These are phyloP conservation scores for Arge pagana DNA, from an alignment of 2,888 invertebrate genomes.

Conservation along the genomic window DNA sequence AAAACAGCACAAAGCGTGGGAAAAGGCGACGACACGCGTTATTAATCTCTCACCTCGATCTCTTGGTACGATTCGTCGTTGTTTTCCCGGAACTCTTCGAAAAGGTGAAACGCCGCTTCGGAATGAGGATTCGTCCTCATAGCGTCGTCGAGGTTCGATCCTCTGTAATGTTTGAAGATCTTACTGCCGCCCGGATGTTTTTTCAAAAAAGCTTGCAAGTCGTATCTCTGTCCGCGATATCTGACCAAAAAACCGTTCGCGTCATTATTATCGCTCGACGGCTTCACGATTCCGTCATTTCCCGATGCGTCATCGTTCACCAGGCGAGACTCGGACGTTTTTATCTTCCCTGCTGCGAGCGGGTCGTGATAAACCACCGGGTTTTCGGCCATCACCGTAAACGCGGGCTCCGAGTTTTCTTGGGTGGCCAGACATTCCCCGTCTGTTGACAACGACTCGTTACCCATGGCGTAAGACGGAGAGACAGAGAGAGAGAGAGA, in stretches of 20 bases:
- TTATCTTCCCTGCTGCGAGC: no score
- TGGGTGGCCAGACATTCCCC: no score
- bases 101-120: slow-evolving; percentile 67
- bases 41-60: slow-evolving; percentile 44
- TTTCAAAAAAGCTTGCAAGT: slow-evolving; percentile 68
- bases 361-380: no score
- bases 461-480: no score
- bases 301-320: no score
- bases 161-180: slow-evolving; percentile 64
- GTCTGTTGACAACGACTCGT: no score
- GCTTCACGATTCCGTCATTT: not conserved
- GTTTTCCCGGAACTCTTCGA: slow-evolving; percentile 65
- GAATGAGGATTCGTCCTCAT: slow-evolving; percentile 67
- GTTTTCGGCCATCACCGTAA: no score
- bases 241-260: slow-evolving; percentile 53
- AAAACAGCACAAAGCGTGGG: no score
- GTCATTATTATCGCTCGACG: slow-evolving; percentile 34
- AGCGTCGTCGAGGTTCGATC: slow-evolving; percentile 62
- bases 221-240: slow-evolving; percentile 62
- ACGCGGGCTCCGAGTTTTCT: no score
- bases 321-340: no score
- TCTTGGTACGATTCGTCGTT: slow-evolving; percentile 40
- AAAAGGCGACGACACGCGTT: no score
- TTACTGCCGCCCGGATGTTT: slow-evolving; percentile 78
- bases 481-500: no score